Percentiles rank a stretch among this genome's conserved stretches.
These are phyloP conservation scores for Acrocephalus scirpaceus DNA, from an alignment of 2,797 vertebrate species.

Conservation along the genomic window DNA sequence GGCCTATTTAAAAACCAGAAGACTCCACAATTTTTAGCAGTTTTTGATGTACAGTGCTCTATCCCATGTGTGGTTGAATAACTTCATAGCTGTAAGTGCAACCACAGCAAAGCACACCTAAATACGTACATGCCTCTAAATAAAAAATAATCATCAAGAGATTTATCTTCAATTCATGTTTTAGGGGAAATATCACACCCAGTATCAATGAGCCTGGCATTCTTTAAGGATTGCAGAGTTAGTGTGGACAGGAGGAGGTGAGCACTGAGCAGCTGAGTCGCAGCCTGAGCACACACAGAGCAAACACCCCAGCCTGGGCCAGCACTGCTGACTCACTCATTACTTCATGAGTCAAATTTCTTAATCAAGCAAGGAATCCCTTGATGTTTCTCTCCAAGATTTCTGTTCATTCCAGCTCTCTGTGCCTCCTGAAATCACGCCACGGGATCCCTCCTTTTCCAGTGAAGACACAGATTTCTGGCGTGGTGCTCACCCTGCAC, in stretches of 20 bases:
- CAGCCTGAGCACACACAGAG: neutral
- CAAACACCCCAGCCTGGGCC: neutral
- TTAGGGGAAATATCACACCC: neutral
- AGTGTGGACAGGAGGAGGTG: neutral
- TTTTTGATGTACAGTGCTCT: neutral
- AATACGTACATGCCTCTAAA: neutral
- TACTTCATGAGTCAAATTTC: neutral
- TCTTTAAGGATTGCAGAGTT: neutral
- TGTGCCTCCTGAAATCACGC: rapidly evolving
- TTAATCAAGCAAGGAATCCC: neutral
- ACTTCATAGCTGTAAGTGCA: neutral
- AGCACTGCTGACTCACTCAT: neutral
- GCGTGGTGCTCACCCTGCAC: rapidly evolving
- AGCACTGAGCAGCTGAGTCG: neutral
- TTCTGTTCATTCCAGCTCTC: neutral
- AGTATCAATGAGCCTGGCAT: neutral
- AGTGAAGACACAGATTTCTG: neutral
- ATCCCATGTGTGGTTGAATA: rapidly evolving
- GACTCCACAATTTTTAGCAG: neutral
- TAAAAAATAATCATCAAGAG: neutral
- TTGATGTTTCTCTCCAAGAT: neutral
- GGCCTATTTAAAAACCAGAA: neutral
- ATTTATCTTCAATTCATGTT: neutral
- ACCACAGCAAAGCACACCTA: neutral
- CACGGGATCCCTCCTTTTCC: neutral